phyloP scores from a whole-genome alignment of 1,140 invertebrate species.

The Cydia pomonella region DNA sequence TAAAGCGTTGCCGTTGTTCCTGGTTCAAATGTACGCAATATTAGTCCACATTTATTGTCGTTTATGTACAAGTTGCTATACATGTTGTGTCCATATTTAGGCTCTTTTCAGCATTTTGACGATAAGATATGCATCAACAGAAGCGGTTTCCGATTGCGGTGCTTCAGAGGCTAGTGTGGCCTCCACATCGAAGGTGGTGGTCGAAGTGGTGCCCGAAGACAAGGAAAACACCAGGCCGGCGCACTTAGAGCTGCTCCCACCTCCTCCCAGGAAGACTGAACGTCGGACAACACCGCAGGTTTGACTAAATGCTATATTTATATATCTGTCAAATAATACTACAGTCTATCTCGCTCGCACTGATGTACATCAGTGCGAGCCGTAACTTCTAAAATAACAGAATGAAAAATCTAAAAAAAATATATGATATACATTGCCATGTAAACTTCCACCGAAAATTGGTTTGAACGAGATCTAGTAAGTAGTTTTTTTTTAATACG shows the following conservation, averaged over 20 bases:
- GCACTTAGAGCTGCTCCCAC: slow-evolving; percentile 83
- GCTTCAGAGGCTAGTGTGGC: slow-evolving; percentile 58
- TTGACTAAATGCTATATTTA: slow-evolving; percentile 51
- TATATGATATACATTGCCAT: too few species aligned
- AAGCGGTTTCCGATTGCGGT: slow-evolving; percentile 61
- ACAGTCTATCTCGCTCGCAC: too few species aligned
- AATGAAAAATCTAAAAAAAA: too few species aligned
- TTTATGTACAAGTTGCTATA: too few species aligned
- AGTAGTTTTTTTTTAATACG: too few species aligned
- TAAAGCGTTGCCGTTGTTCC: neutral
- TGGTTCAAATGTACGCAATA: neutral
- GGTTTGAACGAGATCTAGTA: too few species aligned
- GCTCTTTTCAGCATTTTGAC: neutral
- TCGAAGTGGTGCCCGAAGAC: slow-evolving; percentile 37
- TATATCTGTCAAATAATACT: neutral
- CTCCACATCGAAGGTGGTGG: slow-evolving; percentile 54
- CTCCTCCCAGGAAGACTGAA: slow-evolving; percentile 81
- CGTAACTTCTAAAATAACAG: too few species aligned
- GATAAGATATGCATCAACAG: slow-evolving; percentile 42
- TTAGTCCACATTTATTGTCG: neutral
- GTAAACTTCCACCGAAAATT: too few species aligned
- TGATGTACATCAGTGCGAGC: too few species aligned
- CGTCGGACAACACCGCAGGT: slow-evolving; percentile 85
- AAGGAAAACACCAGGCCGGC: slow-evolving; percentile 72
- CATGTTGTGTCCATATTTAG: too few species aligned